Conservation (phyloP, 2,888 invertebrate genomes). For the Hypena proboscidalis region DNA sequence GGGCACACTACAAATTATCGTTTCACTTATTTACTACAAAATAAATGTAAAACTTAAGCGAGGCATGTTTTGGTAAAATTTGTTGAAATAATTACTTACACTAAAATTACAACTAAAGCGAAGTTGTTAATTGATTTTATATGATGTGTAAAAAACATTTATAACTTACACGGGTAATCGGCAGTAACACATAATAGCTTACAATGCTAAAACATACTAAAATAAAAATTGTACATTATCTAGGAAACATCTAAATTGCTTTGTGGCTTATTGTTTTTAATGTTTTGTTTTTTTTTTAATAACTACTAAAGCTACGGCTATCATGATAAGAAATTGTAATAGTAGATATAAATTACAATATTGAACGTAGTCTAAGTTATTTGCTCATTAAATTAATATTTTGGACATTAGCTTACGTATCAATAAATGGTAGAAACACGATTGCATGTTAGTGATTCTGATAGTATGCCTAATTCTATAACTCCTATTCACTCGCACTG, state of each 20-base stretch:
- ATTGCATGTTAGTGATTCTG: constrained; percentile 31
- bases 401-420: constrained; percentile 53
- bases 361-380: constrained; percentile 37
- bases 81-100: constrained; percentile 73
- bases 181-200: constrained; percentile 37
- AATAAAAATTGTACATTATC: constrained; percentile 65
- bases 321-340: constrained; percentile 45
- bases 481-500: constrained; percentile 22
- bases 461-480: constrained; percentile 38
- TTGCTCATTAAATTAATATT: constrained; percentile 44
- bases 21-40: constrained; percentile 71
- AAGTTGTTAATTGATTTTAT: constrained; percentile 36
- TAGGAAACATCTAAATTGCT: constrained; percentile 68
- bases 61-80: constrained; percentile 84
- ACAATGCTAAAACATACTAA: constrained; percentile 40
- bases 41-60: constrained; percentile 77
- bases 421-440: constrained; percentile 38
- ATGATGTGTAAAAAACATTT: constrained; percentile 19
- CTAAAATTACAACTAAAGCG: constrained; percentile 58
- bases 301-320: constrained; percentile 44
- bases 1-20: constrained; percentile 72
- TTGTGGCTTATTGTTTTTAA: constrained; percentile 52
- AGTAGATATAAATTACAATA: constrained; percentile 40
- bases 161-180: constrained; percentile 29
- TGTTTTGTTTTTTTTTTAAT: constrained; percentile 51